Evolutionary conservation across 2,888 invertebrate species (phyloP), one percentile per base, ranked within the genome.

Genomic region (Orthosia gracilis): DNA sequence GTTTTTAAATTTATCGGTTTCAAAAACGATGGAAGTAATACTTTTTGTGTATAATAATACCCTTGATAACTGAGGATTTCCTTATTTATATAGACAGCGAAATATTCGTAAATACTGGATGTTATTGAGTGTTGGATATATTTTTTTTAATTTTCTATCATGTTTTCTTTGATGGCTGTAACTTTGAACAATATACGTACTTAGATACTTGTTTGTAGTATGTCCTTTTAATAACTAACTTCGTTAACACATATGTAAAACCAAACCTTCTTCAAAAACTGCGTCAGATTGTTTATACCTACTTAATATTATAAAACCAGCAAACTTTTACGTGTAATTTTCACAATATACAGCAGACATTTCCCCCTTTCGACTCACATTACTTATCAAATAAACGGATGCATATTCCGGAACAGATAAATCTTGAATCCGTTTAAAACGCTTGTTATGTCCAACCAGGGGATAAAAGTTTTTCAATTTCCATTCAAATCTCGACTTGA

Each of bases 381-480:
- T 65, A 66, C 52, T 26, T 76, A 77, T 54, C 70, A 78, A 78
- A 85, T 72, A 71, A 80, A 67, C 64, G 55, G 69, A 68, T 76
- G 66, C 67, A 80, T 76, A 74, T 67, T 81, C 58, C 58, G 73
- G 66, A 78, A 86, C 80, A 85, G 83, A 90, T 88, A 88, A 86
- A 89, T 90, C 84, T 83, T 78, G 83, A 82, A 85, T 87, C 82
- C 83, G 81, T 87, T 85, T 90, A 90, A 92, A 91, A 90, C 89
- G 85, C 87, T 89, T 92, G 89, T 92, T 90, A 89, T 92, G 90
- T 90, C 89, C 89, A 82, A n/a, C 81, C 85, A 69, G 80, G 89
- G 89, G 89, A 89, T 86, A 86, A 93, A 94, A 95, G 93, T 94
- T 95, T 95, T 94, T 94, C 94, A 94, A 95, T 94, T 94, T 94